Conservation (phyloP, 2,797 vertebrate species). For the Streptopelia turtur region DNA sequence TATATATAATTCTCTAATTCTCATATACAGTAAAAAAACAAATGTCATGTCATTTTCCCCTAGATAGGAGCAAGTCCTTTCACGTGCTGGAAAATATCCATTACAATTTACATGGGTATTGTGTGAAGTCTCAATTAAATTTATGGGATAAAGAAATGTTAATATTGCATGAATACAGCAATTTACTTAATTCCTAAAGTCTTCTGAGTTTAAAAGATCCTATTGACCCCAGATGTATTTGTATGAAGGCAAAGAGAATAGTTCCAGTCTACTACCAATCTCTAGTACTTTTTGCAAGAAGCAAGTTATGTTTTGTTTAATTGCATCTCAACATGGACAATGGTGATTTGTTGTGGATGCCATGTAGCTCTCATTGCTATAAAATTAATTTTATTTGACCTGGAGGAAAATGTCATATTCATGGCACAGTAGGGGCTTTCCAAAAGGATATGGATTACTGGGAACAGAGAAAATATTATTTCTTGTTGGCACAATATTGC, state of each 20-base stretch:
- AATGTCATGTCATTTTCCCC: background rate
- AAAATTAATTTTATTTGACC: background rate
- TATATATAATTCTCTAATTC: background rate
- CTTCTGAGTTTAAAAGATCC: background rate
- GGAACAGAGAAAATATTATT: background rate
- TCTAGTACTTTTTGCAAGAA: background rate
- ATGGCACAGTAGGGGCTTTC: background rate
- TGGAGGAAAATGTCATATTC: background rate
- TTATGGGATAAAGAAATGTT: background rate
- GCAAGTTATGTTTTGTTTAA: background rate
- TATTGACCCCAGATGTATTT: background rate
- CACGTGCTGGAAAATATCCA: accelerated
- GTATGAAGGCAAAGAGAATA: background rate
- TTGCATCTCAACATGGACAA: background rate
- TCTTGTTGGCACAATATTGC: background rate
- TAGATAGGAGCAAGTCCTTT: background rate
- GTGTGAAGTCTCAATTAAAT: background rate
- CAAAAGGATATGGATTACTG: background rate
- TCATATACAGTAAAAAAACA: background rate
- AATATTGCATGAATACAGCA: background rate
- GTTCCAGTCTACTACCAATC: background rate
- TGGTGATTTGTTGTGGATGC: background rate
- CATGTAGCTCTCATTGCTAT: background rate
- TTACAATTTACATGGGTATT: background rate
- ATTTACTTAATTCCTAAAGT: background rate